phyloP scores from a whole-genome alignment of 2,888 invertebrate species.

The Drosophila rellima region DNA sequence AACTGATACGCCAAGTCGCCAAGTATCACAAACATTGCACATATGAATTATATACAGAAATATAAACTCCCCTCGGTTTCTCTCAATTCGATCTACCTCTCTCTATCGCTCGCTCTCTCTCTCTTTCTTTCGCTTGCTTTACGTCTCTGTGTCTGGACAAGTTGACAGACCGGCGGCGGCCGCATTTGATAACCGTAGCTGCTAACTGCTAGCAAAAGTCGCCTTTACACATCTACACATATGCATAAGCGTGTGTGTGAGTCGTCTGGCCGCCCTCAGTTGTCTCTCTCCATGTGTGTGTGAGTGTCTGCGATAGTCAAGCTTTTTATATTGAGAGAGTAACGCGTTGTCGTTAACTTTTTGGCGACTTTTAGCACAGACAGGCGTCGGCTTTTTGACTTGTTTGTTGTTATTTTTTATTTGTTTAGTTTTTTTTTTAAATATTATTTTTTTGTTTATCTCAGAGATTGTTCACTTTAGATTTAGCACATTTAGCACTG shows the following conservation, averaged over 20 bases:
- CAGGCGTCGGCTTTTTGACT: constrained; percentile 53
- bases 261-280: constrained; percentile 58
- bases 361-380: constrained; percentile 57
- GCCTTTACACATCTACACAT: constrained; percentile 21
- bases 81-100: background rate
- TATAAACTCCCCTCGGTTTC: constrained; percentile 8
- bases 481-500: constrained; percentile 48
- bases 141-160: constrained; percentile 47
- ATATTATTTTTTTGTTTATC: constrained; percentile 26
- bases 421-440: constrained; percentile 20
- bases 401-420: constrained; percentile 20
- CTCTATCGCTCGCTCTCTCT: background rate
- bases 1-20: constrained; percentile 46
- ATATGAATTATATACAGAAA: constrained; percentile 53
- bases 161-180: constrained; percentile 65
- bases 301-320: constrained; percentile 61
- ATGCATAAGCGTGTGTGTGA: constrained; percentile 29
- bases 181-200: constrained; percentile 76
- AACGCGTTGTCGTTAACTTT: constrained; percentile 63
- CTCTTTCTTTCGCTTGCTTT: constrained; percentile 1
- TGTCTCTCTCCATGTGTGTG: constrained; percentile 40
- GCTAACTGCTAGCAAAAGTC: constrained; percentile 56
- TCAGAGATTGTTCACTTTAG: constrained; percentile 40
- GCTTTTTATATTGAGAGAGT: constrained; percentile 57
- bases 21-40: constrained; percentile 55